These are phyloP conservation scores for Tadarida brasiliensis DNA, from an alignment of 2,797 vertebrate genomes.

Conservation along the genomic window DNA sequence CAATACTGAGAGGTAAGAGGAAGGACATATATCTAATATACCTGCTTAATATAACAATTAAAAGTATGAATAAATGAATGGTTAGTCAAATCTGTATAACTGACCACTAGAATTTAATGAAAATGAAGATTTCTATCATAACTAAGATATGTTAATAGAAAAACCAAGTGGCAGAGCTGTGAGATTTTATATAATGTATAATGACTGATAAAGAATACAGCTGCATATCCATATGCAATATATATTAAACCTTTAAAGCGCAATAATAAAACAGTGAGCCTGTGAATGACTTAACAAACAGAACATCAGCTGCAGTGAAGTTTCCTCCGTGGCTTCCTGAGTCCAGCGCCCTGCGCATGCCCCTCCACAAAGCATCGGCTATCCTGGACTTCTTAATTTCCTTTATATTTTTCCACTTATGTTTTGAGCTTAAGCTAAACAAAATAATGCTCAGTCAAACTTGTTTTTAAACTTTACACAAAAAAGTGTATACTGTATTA, in stretches of 20 bases:
- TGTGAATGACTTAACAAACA: neutral
- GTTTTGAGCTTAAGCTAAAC: neutral
- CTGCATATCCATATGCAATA: neutral
- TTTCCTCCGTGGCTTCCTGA: no score
- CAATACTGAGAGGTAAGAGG: neutral
- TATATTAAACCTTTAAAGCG: neutral
- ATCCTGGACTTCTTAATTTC: neutral
- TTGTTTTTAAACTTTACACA: neutral
- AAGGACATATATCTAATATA: neutral
- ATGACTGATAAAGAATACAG: neutral
- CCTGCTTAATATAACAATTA: neutral
- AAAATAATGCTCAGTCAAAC: neutral
- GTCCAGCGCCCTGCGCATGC: fast-evolving
- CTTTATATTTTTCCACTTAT: neutral
- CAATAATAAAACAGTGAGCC: neutral
- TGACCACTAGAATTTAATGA: neutral
- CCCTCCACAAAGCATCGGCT: neutral
- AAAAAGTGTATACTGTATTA: neutral
- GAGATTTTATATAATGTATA: neutral
- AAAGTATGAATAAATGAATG: neutral
- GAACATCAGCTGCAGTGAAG: neutral
- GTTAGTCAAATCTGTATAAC: neutral
- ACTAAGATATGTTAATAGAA: neutral
- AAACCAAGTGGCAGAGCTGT: neutral
- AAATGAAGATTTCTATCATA: neutral